Evolutionary conservation across 2,888 invertebrate genomes (phyloP), one percentile per base, ranked within the genome.

Genomic region (Lissonota sp.): DNA sequence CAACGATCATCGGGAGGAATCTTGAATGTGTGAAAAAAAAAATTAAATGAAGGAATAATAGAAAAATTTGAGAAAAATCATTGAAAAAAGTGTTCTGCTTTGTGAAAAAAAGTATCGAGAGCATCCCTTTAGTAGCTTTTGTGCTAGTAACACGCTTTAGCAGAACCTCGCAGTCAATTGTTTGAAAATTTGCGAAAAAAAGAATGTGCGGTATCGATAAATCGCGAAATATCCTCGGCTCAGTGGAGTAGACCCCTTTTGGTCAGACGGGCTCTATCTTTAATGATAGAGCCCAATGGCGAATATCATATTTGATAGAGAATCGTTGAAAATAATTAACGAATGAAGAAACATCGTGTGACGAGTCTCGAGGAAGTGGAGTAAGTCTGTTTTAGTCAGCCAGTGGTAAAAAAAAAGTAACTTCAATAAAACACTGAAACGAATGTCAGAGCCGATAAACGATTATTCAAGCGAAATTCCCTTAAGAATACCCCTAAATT

Each of bases 51-150:
- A 76, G 67, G 69, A 74, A 51, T 66, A 70, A 82, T 82, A 79
- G 76, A 79, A 73, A 16, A 14, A 16, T 42, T 55, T 64, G 14
- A 55, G 67, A 14, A 70, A 78, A 77, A 69, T 53, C n/a, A 62
- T 51, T 53, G 57, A 49, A 64, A 73, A 46, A n/a, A 62, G 82
- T 73, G 63, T 80, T 80, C 62, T 76, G 75, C 75, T 80, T 80
- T 69, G 42, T 60, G 44, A 51, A 70, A 46, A n/a, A 26, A 69
- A 26, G 26, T 26, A 14, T 53, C 12, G 44, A 60, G 64, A 10
- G 14, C 16, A 44, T 63, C 37, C 76, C 69, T 62, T 49, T 63
- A 72, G 49, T 64, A 39, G 80, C 64, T 58, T 73, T 67, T 71
- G 14, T 14, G 64, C 72, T 64, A 70, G 69, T 69, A 49, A 12